phyloP scores from a whole-genome alignment of 2,797 vertebrate species.

The Fundulus diaphanus region DNA sequence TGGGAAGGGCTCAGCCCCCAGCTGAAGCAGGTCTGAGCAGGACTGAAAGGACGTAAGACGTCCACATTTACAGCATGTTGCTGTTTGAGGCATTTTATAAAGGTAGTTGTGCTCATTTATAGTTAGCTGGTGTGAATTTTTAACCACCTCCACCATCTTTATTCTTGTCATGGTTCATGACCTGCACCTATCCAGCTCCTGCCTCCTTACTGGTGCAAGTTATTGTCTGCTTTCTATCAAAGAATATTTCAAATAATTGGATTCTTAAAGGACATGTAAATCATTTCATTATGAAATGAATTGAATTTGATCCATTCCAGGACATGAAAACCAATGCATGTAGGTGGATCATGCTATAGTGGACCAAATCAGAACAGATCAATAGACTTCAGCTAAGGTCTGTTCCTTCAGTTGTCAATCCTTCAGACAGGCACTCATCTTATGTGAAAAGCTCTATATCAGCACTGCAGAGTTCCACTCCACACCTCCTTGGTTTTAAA shows the following conservation, averaged over 20 bases:
- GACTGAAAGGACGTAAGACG: neutral
- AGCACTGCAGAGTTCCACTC: neutral
- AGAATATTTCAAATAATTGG: neutral
- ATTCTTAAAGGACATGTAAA: neutral
- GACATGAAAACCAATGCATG: neutral
- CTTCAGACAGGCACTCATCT: neutral
- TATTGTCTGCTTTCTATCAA: neutral
- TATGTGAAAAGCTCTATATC: neutral
- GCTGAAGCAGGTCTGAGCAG: no score
- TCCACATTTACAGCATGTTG: no score
- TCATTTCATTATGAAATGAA: neutral
- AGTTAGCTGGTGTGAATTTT: no score
- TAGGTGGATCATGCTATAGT: neutral
- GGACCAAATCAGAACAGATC: neutral
- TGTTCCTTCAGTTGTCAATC: neutral
- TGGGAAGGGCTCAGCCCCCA: no score
- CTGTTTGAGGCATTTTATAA: no score
- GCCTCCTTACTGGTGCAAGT: no score
- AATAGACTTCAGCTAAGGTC: neutral
- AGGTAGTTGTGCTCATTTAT: no score
- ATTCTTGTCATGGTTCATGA: neutral
- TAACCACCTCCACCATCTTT: no score
- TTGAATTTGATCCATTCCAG: neutral
- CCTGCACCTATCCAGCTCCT: neutral
- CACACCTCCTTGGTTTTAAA: neutral